Percentiles rank a stretch among this genome's conserved stretches.
Conservation (phyloP, 2,797 vertebrate species). For the Typhlichthys subterraneus region DNA sequence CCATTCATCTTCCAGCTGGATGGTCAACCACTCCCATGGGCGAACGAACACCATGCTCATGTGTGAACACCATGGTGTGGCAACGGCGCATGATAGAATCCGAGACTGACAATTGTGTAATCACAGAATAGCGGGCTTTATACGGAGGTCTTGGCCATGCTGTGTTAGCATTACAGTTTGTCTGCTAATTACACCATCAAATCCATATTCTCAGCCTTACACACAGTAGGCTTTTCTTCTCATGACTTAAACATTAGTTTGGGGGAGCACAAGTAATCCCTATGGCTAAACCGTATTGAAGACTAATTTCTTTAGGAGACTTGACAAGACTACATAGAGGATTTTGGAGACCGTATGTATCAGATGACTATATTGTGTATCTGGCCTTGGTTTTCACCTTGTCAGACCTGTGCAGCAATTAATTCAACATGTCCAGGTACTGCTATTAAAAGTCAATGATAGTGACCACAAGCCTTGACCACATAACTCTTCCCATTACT, state of each 20-base stretch:
- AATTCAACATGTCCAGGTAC: constrained; percentile 26
- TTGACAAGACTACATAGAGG: constrained; percentile 61
- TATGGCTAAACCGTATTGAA: constrained; percentile 52
- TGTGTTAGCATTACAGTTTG: constrained; percentile 57
- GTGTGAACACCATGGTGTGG: constrained; percentile 53
- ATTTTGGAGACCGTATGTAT: constrained; percentile 50
- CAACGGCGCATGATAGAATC: constrained; percentile 21
- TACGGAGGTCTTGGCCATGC: constrained; percentile 43
- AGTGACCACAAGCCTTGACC: constrained; percentile 11
- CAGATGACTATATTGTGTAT: constrained; percentile 46
- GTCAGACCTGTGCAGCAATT: constrained; percentile 15
- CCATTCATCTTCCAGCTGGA: constrained; percentile 16
- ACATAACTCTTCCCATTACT: constrained; percentile 32
- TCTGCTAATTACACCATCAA: constrained; percentile 64
- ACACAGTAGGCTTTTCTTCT: constrained; percentile 48
- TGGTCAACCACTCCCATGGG: constrained; percentile 30
- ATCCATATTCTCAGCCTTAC: constrained; percentile 37
- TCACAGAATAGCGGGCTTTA: constrained; percentile 47
- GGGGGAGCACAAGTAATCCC: constrained; percentile 51
- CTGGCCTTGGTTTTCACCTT: constrained; percentile 35
- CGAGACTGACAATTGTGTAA: constrained; percentile 44
- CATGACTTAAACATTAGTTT: constrained; percentile 56
- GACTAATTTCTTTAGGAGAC: constrained; percentile 60
- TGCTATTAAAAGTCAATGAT: not conserved
- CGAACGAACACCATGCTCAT: constrained; percentile 15